Conservation (phyloP, 2,888 invertebrate genomes). For the Rhyacophila evoluta region DNA sequence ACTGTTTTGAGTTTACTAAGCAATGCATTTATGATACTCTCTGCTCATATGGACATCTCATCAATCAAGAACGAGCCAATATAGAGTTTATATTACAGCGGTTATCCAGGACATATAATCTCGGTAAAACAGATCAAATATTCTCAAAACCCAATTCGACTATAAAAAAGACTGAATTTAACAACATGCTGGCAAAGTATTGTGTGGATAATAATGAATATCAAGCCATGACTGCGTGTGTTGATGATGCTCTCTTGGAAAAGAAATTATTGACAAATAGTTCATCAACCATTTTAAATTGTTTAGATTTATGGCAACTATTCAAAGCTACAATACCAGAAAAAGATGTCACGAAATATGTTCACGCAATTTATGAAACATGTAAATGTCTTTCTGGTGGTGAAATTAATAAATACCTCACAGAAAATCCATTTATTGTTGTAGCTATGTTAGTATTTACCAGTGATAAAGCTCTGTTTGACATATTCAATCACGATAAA, state of each 20-base stretch:
- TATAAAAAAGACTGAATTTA: slow-evolving; percentile 67
- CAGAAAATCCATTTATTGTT: slow-evolving; percentile 71
- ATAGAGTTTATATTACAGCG: slow-evolving; percentile 72
- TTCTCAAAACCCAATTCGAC: slow-evolving; percentile 68
- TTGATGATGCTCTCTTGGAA: slow-evolving; percentile 65
- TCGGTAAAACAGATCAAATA: slow-evolving; percentile 70
- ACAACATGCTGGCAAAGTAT: slow-evolving; percentile 68
- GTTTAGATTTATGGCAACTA: slow-evolving; percentile 68
- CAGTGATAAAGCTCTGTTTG: slow-evolving; percentile 65
- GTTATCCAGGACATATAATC: slow-evolving; percentile 70
- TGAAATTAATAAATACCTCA: slow-evolving; percentile 69
- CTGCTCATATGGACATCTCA: slow-evolving; percentile 75
- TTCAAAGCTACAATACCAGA: slow-evolving; percentile 69
- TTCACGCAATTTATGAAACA: slow-evolving; percentile 70
- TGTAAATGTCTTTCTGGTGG: slow-evolving; percentile 69
- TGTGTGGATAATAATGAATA: slow-evolving; percentile 69
- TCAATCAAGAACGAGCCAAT: slow-evolving; percentile 70
- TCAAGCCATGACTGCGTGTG: slow-evolving; percentile 68
- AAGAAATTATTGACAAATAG: slow-evolving; percentile 46
- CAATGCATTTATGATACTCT: slow-evolving; percentile 73
- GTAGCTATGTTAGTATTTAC: slow-evolving; percentile 71
- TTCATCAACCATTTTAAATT: slow-evolving; percentile 56
- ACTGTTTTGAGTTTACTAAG: slow-evolving; percentile 68
- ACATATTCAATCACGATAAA: slow-evolving; percentile 66
- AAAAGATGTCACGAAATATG: slow-evolving; percentile 63